These are phyloP conservation scores for Drepanosiphum platanoidis DNA, from an alignment of 2,888 invertebrate genomes.

Conservation along the genomic window DNA sequence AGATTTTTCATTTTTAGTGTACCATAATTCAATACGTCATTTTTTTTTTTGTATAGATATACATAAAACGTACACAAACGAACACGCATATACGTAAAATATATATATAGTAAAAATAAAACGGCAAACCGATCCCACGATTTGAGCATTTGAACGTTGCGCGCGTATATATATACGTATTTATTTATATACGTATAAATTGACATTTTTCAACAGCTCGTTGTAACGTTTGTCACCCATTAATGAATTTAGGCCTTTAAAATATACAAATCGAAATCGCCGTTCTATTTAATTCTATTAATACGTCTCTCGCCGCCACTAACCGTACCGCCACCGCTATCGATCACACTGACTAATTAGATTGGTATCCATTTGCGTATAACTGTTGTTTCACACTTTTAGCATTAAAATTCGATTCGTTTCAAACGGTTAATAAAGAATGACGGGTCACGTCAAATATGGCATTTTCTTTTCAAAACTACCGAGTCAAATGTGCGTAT, in stretches of 20 bases:
- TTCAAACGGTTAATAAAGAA: neutral
- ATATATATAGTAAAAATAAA: neutral
- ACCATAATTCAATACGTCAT: neutral
- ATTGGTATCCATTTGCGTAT: conserved; percentile 12
- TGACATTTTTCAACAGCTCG: neutral
- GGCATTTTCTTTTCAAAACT: too few species aligned
- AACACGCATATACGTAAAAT: neutral
- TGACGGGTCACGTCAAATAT: too few species aligned
- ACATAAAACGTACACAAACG: neutral
- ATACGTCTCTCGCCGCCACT: neutral
- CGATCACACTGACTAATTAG: neutral
- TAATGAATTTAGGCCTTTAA: neutral
- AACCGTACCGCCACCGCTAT: neutral
- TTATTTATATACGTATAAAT: conserved; percentile 8
- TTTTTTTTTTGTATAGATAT: neutral
- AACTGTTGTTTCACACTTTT: neutral
- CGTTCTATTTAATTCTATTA: conserved; percentile 43
- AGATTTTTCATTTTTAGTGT: conserved; percentile 43
- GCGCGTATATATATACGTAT: neutral
- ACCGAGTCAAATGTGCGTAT: too few species aligned
- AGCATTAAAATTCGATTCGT: neutral
- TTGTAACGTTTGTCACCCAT: neutral
- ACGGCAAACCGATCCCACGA: neutral
- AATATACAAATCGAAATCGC: conserved; percentile 3
- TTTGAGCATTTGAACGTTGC: too few species aligned